Base-by-base conservation (phyloP, 2,888 invertebrate genomes). In the Encarsia formosa region DNA sequence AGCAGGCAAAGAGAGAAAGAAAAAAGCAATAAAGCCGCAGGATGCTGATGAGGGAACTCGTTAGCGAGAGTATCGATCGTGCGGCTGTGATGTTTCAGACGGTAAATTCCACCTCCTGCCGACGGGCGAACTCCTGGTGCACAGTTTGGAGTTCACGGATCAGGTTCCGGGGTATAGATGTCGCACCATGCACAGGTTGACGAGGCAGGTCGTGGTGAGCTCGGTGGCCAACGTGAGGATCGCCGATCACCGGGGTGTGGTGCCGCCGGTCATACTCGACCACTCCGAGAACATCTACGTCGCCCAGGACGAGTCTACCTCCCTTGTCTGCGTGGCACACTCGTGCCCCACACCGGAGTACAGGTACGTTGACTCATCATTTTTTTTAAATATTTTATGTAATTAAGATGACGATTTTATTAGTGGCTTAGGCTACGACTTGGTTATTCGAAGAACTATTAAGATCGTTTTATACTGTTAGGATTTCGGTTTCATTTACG, bases 301-400 rank as follows among this genome's bases (percentile, higher is more conserved):
- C 41, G 81, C 83, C 43, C 85, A 86, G 70, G 87, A 87, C 61
- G 85, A 86, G 69, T 84, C 84, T 47, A 85, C 86, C 5, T 86
- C 87, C 49, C 74, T 89, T 59, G 79, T 88, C 56, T 89, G 89
- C 75, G 82, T 87, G 38, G 86, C 88, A n/a, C 86, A 85, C 69
- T 87, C 86, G 49, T 87, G 86, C 74, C 88, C 88, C 51, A 79
- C 85, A 35, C 87, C 88, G n/a, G 85, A 84, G 75, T 83, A 87
- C 77, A 82, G 86, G 88, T 87, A 23, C n/a, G 29, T 29, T 13
- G n/a, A n/a, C n/a, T n/a, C n/a, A n/a, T n/a, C n/a, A n/a, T n/a
- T n/a, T n/a, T n/a, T n/a, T n/a, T n/a, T n/a, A n/a, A n/a, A n/a
- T n/a, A n/a, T n/a, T n/a, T n/a, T n/a, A n/a, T n/a, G n/a, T n/a